Percentiles rank a stretch among this genome's conserved stretches.
Evolutionary conservation across 2,113 vertebrate species (phyloP).

Genomic region (Apteryx owenii): DNA sequence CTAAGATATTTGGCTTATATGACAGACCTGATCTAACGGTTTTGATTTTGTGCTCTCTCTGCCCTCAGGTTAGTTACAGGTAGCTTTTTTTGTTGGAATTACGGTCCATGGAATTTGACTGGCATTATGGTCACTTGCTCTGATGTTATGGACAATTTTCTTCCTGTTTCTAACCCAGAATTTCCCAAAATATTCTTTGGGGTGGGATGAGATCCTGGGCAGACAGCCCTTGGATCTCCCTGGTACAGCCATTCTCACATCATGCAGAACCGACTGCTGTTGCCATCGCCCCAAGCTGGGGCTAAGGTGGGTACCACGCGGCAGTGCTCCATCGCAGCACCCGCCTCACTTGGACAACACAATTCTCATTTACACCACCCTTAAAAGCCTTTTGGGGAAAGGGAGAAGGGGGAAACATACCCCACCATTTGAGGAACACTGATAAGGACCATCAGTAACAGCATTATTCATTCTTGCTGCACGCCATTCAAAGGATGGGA

Average conservation of each 20-base stretch:
- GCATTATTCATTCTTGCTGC: background rate
- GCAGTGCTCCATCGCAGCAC: accelerated
- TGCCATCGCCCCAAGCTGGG: accelerated
- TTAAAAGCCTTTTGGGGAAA: background rate
- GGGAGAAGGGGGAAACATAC: background rate
- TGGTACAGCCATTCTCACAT: background rate
- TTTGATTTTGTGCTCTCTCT: background rate
- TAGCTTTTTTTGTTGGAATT: background rate
- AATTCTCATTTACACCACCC: background rate
- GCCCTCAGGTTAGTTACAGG: background rate
- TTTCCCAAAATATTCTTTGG: background rate
- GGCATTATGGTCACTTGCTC: background rate
- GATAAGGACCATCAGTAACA: background rate
- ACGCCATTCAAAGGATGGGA: background rate
- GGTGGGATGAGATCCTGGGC: background rate
- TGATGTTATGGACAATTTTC: background rate
- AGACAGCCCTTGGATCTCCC: background rate
- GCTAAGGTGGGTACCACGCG: accelerated
- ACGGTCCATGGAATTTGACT: accelerated
- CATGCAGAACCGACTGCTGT: background rate
- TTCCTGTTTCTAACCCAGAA: background rate
- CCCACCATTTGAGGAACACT: background rate
- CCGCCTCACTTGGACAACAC: background rate
- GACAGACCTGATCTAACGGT: background rate
- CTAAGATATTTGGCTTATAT: background rate